phyloP scores from a whole-genome alignment of 2,113 vertebrate species.

The Bostrychus sinensis region DNA sequence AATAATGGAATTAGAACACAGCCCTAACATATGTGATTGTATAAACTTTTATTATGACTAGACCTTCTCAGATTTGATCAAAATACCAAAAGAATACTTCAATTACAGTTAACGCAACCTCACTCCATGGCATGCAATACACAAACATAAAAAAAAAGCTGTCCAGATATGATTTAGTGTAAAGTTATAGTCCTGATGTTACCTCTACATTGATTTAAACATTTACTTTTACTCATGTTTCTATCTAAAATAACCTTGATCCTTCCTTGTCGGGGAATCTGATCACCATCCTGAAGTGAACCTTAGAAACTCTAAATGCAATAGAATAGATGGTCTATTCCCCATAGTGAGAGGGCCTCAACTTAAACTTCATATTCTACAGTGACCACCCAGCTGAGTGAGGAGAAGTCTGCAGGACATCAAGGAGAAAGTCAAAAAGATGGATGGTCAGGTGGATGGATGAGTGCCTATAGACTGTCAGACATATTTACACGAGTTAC shows the following conservation, averaged over 20 bases:
- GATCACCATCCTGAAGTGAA: constrained; percentile 73
- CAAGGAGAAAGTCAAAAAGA: constrained; percentile 33
- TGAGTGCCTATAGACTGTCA: constrained; percentile 23
- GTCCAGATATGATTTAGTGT: constrained; percentile 40
- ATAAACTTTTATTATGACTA: too few relatives aligned
- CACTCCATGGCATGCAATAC: too few relatives aligned
- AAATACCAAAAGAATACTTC: too few relatives aligned
- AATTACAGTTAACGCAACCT: too few relatives aligned
- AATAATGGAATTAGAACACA: background rate
- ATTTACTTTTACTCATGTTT: constrained; percentile 32
- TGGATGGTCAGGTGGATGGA: constrained; percentile 25
- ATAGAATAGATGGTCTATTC: constrained; percentile 76
- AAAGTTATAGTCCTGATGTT: constrained; percentile 46
- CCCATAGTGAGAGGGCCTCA: constrained; percentile 63
- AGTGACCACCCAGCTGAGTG: constrained; percentile 32
- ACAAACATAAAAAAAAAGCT: constrained; percentile 15
- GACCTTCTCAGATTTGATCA: too few relatives aligned
- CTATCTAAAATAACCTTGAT: constrained; percentile 41
- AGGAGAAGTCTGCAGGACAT: constrained; percentile 49
- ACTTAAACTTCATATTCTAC: constrained; percentile 63
- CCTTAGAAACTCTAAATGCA: constrained; percentile 67
- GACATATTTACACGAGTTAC: constrained; percentile 14
- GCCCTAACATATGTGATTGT: too few relatives aligned
- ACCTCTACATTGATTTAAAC: constrained; percentile 24
- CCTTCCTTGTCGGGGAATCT: constrained; percentile 57